Percentiles rank a stretch among this genome's conserved stretches.
These are phyloP conservation scores for Montipora efflorescens DNA, from an alignment of 64 coral and sea anemone genomes.

Conservation along the genomic window DNA sequence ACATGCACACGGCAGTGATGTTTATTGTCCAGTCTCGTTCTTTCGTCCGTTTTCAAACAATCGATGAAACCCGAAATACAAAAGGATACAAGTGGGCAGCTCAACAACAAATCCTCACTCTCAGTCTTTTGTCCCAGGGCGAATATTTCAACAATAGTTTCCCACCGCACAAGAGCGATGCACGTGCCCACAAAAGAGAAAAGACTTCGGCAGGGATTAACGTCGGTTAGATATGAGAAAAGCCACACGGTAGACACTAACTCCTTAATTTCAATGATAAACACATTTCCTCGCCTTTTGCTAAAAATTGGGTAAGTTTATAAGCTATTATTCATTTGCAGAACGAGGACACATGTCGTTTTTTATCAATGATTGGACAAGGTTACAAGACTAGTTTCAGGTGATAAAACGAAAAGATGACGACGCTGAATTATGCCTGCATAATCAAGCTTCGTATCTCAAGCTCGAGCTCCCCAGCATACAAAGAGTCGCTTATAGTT, in stretches of 20 bases:
- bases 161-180: constrained; percentile 6
- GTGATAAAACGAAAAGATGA: too few species aligned
- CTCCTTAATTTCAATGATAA: neutral
- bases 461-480: neutral
- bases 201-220: neutral
- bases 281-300: too few species aligned
- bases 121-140: neutral
- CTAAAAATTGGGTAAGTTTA: too few species aligned
- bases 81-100: neutral
- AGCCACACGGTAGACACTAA: neutral
- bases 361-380: neutral
- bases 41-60: neutral
- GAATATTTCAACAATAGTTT: constrained; percentile 33
- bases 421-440: too few species aligned
- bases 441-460: neutral
- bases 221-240: neutral
- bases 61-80: neutral
- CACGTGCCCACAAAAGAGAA: constrained; percentile 40
- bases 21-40: neutral
- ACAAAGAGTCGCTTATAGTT: neutral
- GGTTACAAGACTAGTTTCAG: neutral
- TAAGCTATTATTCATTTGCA: too few species aligned
- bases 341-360: too few species aligned
- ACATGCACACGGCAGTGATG: neutral
- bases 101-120: neutral